Conservation (phyloP, 2,888 invertebrate species). For the Cheilosia urbana region DNA sequence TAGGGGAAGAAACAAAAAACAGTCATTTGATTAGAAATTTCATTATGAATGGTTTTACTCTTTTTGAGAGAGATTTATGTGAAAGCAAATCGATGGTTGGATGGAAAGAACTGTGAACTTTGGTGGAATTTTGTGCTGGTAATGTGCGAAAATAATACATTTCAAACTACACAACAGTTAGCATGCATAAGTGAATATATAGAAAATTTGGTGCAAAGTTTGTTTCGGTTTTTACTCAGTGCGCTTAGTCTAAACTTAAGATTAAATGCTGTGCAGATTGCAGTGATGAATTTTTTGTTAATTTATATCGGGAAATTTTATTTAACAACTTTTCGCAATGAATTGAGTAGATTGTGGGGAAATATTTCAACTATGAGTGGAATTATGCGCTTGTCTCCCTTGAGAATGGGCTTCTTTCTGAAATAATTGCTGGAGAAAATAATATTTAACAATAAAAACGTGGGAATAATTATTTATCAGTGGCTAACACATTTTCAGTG, state of each 20-base stretch:
- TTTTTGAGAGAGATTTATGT: constrained; percentile 36
- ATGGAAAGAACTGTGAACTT: constrained; percentile 35
- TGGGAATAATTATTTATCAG: no score
- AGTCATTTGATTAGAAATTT: constrained; percentile 70
- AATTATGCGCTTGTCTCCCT: no score
- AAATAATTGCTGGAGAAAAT: no score
- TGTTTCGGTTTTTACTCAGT: constrained; percentile 77
- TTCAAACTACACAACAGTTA: constrained; percentile 52
- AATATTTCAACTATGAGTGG: background rate
- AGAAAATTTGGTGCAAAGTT: constrained; percentile 76
- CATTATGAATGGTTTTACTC: constrained; percentile 57
- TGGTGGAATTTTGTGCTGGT: constrained; percentile 45
- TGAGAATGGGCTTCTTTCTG: no score
- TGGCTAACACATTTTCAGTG: no score
- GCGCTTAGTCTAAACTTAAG: constrained; percentile 58
- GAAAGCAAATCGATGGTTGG: constrained; percentile 40
- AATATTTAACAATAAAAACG: no score
- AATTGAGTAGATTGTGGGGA: background rate
- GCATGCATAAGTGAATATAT: constrained; percentile 37
- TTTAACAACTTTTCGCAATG: constrained; percentile 42
- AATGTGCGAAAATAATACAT: constrained; percentile 12
- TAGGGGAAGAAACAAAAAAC: constrained; percentile 20
- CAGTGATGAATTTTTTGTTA: constrained; percentile 35
- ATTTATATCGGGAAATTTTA: background rate
- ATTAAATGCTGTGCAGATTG: constrained; percentile 61